Percentiles rank a stretch among this genome's conserved stretches.
These are phyloP conservation scores for Osedax fenrisi DNA, from an alignment of 2,888 invertebrate genomes.

Conservation along the genomic window DNA sequence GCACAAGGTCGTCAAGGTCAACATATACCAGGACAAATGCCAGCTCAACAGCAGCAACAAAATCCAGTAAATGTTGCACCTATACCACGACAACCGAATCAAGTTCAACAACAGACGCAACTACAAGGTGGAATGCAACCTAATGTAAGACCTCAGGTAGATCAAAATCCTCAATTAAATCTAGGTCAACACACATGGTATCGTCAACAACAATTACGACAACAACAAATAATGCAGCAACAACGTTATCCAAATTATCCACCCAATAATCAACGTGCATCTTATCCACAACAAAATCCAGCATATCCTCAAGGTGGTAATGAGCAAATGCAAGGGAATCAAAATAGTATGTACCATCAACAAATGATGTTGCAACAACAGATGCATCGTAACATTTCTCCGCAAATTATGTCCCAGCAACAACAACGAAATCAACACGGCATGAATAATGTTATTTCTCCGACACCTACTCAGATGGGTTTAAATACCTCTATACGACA, in stretches of 20 bases:
- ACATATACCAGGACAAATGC: conserved; percentile 50
- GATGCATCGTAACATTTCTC: conserved; percentile 55
- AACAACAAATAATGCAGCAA: conserved; percentile 51
- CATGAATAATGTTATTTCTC: conserved; percentile 62
- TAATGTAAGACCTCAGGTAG: conserved; percentile 27
- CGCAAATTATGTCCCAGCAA: conserved; percentile 58
- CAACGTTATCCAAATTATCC: conserved; percentile 14
- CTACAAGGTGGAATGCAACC: background rate
- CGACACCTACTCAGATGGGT: conserved; percentile 54
- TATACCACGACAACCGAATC: conserved; percentile 47
- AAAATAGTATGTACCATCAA: conserved; percentile 25
- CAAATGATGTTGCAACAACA: conserved; percentile 54
- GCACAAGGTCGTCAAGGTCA: conserved; percentile 47
- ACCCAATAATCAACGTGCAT: conserved; percentile 35
- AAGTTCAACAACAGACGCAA: background rate
- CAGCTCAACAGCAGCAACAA: conserved; percentile 44
- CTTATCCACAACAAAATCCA: too few species aligned
- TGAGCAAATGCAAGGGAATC: conserved; percentile 22
- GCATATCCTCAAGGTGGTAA: too few species aligned
- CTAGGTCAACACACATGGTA: conserved; percentile 41
- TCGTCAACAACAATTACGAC: conserved; percentile 53
- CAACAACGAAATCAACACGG: conserved; percentile 59
- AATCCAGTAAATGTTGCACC: conserved; percentile 47
- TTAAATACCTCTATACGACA: background rate
- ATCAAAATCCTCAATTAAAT: conserved; percentile 37